Percentiles rank a stretch among this genome's conserved stretches.
Evolutionary conservation across 2,888 invertebrate species (phyloP).

Genomic region (Dioctria linearis): DNA sequence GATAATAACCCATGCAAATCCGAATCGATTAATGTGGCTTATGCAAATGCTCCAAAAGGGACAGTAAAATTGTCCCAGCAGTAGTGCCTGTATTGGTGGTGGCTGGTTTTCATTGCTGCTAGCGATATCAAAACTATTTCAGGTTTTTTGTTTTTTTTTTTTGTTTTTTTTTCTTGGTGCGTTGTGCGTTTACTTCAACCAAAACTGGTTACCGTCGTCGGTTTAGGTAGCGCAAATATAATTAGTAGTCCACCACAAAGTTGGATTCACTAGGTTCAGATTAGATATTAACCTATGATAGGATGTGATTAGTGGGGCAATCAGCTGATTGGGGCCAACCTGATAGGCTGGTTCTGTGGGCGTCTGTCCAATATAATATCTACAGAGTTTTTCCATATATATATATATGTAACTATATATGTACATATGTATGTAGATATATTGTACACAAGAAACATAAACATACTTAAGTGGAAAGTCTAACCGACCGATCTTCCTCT

Average conservation of each 20-base stretch:
- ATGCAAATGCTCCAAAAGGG: conserved; percentile 2
- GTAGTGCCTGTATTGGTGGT: no score
- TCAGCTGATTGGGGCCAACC: conserved; percentile 7
- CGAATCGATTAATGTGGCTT: conserved; percentile 16
- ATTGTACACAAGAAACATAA: no score
- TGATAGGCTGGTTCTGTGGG: no score
- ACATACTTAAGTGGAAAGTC: background rate
- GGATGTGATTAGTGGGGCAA: conserved; percentile 2
- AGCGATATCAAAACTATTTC: background rate
- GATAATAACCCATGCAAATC: conserved; percentile 14
- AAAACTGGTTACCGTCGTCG: background rate
- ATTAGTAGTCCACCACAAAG: background rate
- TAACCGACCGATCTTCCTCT: background rate
- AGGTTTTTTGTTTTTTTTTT: no score
- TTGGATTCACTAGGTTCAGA: background rate
- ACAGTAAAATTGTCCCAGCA: background rate
- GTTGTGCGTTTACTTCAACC: no score
- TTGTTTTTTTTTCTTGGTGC: no score
- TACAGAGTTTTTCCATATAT: no score
- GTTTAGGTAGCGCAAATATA: background rate
- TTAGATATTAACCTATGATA: conserved; percentile 1
- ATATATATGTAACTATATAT: no score
- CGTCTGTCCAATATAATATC: no score
- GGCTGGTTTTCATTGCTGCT: background rate
- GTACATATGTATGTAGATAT: no score